Percentiles rank a stretch among this genome's conserved stretches.
Conservation (phyloP, 1,140 invertebrate species). For the Pseudomyrmex concolor region DNA sequence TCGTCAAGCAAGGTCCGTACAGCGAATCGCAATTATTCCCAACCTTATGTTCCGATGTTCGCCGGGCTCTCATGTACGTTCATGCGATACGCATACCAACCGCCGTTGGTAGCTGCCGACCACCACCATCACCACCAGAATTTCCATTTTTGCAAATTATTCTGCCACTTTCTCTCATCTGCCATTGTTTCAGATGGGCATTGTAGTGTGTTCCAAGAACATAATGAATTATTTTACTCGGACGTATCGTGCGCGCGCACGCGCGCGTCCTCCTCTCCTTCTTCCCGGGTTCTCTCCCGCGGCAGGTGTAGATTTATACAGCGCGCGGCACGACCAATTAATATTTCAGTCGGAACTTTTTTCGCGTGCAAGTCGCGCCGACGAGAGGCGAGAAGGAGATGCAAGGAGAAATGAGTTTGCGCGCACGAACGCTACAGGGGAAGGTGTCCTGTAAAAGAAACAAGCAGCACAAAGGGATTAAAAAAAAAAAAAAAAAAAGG, state of each 20-base stretch:
- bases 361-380: conserved; percentile 58
- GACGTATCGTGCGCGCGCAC: neutral
- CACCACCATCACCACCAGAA: conserved; percentile 53
- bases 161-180: conserved; percentile 63
- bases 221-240: conserved; percentile 69
- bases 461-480: neutral
- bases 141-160: conserved; percentile 75
- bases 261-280: neutral
- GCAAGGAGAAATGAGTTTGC: conserved; percentile 41
- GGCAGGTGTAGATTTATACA: conserved; percentile 67
- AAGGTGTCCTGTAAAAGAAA: conserved; percentile 8
- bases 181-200: conserved; percentile 48
- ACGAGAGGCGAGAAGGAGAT: conserved; percentile 51
- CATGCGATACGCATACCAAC: conserved; percentile 55
- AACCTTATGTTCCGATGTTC: conserved; percentile 67
- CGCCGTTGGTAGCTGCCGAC: neutral
- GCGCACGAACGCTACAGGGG: neutral
- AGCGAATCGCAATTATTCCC: conserved; percentile 72
- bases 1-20: conserved; percentile 67
- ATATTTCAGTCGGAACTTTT: conserved; percentile 80
- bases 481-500: too few relatives aligned
- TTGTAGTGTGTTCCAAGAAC: conserved; percentile 41
- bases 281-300: neutral
- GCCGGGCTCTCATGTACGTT: conserved; percentile 22
- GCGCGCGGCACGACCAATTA: conserved; percentile 75